Conservation (phyloP, 2,797 vertebrate genomes). For the Melanitta fusca region DNA sequence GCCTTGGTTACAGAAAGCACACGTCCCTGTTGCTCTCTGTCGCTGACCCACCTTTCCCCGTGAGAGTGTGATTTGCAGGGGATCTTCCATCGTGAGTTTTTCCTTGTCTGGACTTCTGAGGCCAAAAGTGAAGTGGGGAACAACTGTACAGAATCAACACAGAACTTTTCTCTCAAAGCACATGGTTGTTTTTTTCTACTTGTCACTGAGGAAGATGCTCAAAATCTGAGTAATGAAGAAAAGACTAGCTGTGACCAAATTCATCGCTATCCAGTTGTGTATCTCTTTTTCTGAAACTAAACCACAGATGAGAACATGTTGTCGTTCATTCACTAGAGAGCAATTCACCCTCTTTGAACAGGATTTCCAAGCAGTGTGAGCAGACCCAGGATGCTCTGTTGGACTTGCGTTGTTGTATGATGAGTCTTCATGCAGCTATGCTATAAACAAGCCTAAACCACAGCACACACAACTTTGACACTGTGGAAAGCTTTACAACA, state of each 20-base stretch:
- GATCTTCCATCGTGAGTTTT: background rate
- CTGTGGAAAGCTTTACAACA: background rate
- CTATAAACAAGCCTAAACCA: background rate
- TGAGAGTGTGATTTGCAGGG: background rate
- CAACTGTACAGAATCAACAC: background rate
- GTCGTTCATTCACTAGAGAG: background rate
- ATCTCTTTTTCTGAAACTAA: constrained; percentile 29
- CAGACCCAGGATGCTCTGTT: background rate
- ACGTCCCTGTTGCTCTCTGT: constrained; percentile 76
- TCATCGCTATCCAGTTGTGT: background rate
- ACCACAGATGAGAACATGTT: background rate
- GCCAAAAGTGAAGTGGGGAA: background rate
- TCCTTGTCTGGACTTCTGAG: background rate
- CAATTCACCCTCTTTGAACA: background rate
- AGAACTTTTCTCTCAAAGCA: background rate
- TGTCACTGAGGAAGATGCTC: background rate
- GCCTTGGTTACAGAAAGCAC: constrained; percentile 80
- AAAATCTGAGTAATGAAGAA: background rate
- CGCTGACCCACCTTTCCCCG: background rate
- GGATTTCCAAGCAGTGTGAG: background rate
- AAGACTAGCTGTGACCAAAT: background rate
- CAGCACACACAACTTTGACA: background rate
- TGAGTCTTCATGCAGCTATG: background rate
- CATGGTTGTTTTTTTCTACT: accelerated
- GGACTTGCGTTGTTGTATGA: background rate